Evolutionary conservation across 2,113 vertebrate genomes (phyloP), one percentile per base, ranked within the genome.

Genomic region (Tragelaphus imberbis): DNA sequence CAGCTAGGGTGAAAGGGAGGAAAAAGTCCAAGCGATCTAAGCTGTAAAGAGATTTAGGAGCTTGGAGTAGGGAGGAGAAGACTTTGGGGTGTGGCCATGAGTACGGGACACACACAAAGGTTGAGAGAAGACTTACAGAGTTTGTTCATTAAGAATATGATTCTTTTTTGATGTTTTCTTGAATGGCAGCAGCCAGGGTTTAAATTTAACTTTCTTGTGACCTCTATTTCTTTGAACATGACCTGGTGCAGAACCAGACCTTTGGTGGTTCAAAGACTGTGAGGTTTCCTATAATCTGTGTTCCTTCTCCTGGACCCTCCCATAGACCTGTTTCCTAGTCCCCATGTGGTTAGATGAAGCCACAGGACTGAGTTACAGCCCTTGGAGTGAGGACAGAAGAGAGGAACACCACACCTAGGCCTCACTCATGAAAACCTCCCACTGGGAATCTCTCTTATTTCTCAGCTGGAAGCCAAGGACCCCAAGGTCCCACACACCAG

Each of bases 21-120:
- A 3, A 56, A 55, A 8, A n/a, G 30, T 36, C 81, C 15, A 12
- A 88, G n/a, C 3, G 0, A 75, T 77, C 63, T 28, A 14, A 7
- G 27, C 4, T 53, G 68, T 56, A 28, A 82, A 85, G 92, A 51
- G 59, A 85, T 58, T 5, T 65, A 44, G 44, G 75, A n/a, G 56
- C 27, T 33, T 8, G 28, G 63, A 77, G n/a, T 3, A 13, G 55
- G n/a, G 14, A 49, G 58, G 40, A 2, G 49, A 44, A 68, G 33
- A 15, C 40, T 40, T 33, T 4, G 65, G 49, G 36, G 44, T 33
- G 36, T 3, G 2, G 30, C 56, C 61, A 0, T 3, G 28, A 16
- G 5, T 2, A 10, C 3, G 0, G 33, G 49, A 6, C 11, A 10
- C 7, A 15, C 9, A 25, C n/a, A 44, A 47, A 58, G 33, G 68